phyloP scores from a whole-genome alignment of 2,888 invertebrate species.

The Stomorhina lunata region DNA sequence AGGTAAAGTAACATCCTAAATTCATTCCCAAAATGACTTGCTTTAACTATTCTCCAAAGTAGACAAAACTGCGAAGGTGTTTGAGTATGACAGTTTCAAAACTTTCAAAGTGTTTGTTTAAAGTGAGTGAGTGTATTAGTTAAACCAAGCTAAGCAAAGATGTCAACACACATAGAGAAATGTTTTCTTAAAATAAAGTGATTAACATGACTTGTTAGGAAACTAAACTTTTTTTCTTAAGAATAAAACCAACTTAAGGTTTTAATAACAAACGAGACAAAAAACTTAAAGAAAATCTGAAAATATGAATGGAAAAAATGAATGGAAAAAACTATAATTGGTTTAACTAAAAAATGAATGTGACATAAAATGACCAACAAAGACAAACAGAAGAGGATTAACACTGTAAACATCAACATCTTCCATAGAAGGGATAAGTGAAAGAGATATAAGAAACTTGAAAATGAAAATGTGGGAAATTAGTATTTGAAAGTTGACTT shows the following conservation, averaged over 20 bases:
- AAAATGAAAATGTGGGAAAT: too few species aligned
- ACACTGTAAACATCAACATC: neutral
- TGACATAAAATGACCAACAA: conserved; percentile 24
- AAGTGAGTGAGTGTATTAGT: neutral
- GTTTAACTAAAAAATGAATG: neutral
- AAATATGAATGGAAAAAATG: neutral
- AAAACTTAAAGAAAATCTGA: neutral
- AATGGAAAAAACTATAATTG: neutral
- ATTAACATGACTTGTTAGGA: conserved; percentile 17
- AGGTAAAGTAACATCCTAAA: too few species aligned
- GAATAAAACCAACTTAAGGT: too few species aligned
- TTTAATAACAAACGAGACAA: too few species aligned
- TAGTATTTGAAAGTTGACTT: too few species aligned
- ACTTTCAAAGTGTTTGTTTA: conserved; percentile 27
- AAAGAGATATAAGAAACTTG: too few species aligned
- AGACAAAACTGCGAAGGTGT: too few species aligned
- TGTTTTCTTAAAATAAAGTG: conserved; percentile 24
- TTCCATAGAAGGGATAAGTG: too few species aligned
- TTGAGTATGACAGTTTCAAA: too few species aligned
- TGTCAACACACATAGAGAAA: neutral
- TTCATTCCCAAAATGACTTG: too few species aligned
- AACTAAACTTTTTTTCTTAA: too few species aligned
- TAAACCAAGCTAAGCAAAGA: neutral
- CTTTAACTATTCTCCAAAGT: too few species aligned
- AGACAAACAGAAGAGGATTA: neutral